phyloP scores from a whole-genome alignment of 2,797 vertebrate species.

The Setipinna tenuifilis region DNA sequence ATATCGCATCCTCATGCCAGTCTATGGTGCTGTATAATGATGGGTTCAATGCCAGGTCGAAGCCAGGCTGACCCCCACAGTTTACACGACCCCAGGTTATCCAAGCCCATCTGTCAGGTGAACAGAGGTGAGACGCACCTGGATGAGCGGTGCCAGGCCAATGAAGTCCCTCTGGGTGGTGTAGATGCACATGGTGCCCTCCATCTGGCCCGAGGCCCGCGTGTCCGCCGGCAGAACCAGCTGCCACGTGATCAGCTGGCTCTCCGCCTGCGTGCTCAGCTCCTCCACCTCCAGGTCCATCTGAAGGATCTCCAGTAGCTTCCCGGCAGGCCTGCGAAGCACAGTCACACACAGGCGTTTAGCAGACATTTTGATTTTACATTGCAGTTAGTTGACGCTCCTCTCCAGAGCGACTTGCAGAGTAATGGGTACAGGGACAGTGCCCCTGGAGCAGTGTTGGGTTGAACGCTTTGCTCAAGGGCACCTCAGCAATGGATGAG shows the following conservation, averaged over 20 bases:
- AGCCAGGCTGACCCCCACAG: too few relatives aligned
- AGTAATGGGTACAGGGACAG: too few relatives aligned
- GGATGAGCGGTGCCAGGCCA: slow-evolving; percentile 86
- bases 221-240: slow-evolving; percentile 81
- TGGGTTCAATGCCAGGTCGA: too few relatives aligned
- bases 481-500: too few relatives aligned
- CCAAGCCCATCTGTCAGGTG: not conserved
- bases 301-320: slow-evolving; percentile 86
- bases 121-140: slow-evolving; percentile 70
- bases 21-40: too few relatives aligned
- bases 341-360: not conserved
- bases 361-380: too few relatives aligned
- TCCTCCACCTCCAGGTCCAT: slow-evolving; percentile 90
- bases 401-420: too few relatives aligned
- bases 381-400: too few relatives aligned
- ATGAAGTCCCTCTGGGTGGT: slow-evolving; percentile 87
- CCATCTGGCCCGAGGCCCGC: slow-evolving; percentile 68
- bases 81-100: too few relatives aligned
- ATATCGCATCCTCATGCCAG: too few relatives aligned
- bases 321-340: slow-evolving; percentile 67
- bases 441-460: too few relatives aligned
- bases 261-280: slow-evolving; percentile 77
- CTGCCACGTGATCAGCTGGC: slow-evolving; percentile 91
- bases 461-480: too few relatives aligned
- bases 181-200: slow-evolving; percentile 89